Percentiles rank a stretch among this genome's conserved stretches.
These are phyloP conservation scores for Paramisgurnus dabryanus DNA, from an alignment of 2,113 vertebrate genomes.

Conservation along the genomic window DNA sequence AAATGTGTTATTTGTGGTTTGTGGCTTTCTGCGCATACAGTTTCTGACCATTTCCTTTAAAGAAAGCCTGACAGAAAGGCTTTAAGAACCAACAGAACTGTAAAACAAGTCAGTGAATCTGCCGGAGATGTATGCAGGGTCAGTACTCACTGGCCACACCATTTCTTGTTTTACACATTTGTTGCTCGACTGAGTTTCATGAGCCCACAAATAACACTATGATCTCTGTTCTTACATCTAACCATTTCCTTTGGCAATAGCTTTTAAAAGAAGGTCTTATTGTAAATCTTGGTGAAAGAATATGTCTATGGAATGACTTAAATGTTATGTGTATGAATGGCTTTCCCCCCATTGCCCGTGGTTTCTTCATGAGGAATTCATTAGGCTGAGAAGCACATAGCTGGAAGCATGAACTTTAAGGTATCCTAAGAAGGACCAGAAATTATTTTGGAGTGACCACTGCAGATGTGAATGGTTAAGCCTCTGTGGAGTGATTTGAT, in stretches of 20 bases:
- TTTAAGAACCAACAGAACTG: not conserved
- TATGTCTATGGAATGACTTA: constrained; percentile 15
- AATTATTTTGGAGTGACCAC: constrained; percentile 28
- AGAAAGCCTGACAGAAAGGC: constrained; percentile 6
- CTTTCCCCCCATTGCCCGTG: not conserved
- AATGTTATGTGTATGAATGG: constrained; percentile 35
- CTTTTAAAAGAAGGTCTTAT: constrained; percentile 15
- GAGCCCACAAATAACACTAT: constrained; percentile 1
- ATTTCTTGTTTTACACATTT: not conserved
- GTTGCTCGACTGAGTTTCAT: constrained; percentile 13
- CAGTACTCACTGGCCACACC: constrained; percentile 5
- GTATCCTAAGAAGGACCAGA: constrained; percentile 54
- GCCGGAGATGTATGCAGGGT: not conserved
- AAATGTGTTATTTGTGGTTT: constrained; percentile 39
- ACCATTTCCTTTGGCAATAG: constrained; percentile 13
- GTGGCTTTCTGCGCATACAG: constrained; percentile 27
- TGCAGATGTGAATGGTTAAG: constrained; percentile 8
- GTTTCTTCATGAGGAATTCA: constrained; percentile 57
- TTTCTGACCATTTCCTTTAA: constrained; percentile 31
- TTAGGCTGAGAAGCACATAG: constrained; percentile 55
- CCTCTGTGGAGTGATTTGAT: constrained; percentile 6
- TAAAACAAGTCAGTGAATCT: constrained; percentile 2
- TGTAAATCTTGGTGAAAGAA: constrained; percentile 2
- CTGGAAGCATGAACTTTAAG: constrained; percentile 37
- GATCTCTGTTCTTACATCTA: not conserved